A percentile compares a stretch with the other conserved stretches of the same genome.
Conservation (phyloP, 2,113 vertebrate species). For the Malurus alboscapulatus region DNA sequence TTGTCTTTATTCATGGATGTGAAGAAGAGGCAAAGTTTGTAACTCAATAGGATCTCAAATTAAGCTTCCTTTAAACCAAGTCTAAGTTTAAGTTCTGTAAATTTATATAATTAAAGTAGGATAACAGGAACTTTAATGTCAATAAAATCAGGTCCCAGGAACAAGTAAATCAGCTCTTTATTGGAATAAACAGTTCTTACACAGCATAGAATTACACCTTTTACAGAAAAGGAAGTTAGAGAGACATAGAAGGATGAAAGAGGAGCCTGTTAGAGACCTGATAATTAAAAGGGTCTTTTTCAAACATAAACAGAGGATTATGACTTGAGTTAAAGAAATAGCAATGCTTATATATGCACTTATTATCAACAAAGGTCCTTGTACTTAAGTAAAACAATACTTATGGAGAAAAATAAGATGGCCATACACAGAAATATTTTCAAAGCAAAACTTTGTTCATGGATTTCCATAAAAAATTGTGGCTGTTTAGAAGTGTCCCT, state of each 20-base stretch:
- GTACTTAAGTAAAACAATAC: constrained; percentile 1
- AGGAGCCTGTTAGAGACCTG: constrained; percentile 55
- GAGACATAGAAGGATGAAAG: constrained; percentile 60
- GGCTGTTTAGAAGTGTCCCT: constrained; percentile 8
- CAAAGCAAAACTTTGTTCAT: constrained; percentile 5
- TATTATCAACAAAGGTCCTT: constrained; percentile 29
- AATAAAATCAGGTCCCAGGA: background rate
- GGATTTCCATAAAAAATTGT: constrained; percentile 39
- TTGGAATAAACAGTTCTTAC: constrained; percentile 42
- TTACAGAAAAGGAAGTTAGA: constrained; percentile 49
- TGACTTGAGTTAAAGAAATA: constrained; percentile 37
- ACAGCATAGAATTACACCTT: constrained; percentile 43
- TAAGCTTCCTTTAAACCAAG: background rate
- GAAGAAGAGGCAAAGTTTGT: background rate
- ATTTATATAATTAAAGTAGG: constrained; percentile 6
- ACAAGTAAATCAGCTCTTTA: constrained; percentile 18
- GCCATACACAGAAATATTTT: background rate
- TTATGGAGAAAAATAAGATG: background rate
- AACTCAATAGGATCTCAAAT: background rate
- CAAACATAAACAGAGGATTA: constrained; percentile 53
- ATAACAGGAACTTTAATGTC: background rate
- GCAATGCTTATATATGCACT: constrained; percentile 29
- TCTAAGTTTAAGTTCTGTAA: background rate
- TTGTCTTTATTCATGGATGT: background rate
- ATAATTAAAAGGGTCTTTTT: constrained; percentile 65